phyloP scores from a whole-genome alignment of 2,113 vertebrate species.

The Archilochus colubris region DNA sequence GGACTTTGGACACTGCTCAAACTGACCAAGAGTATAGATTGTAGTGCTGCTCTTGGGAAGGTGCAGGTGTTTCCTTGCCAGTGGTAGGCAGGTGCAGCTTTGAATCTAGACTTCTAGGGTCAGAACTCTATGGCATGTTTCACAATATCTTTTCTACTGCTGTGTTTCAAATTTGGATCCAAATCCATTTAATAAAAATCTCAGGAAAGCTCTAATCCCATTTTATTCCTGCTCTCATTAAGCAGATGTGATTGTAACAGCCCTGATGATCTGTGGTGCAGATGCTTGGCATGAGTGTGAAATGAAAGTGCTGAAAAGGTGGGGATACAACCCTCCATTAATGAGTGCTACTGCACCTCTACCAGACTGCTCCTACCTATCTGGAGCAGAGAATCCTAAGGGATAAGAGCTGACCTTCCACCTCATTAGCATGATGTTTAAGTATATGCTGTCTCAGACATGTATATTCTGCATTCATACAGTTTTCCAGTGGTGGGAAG shows the following conservation, averaged over 20 bases:
- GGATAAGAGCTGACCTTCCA: neutral
- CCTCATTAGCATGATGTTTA: neutral
- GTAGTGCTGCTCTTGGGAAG: neutral
- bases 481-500: neutral
- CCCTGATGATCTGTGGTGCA: neutral
- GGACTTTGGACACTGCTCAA: neutral
- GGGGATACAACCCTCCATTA: neutral
- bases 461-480: neutral
- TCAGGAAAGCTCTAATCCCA: neutral
- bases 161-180: neutral
- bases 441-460: neutral
- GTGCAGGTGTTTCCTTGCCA: neutral
- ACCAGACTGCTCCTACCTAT: constrained; percentile 4
- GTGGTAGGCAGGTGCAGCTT: neutral
- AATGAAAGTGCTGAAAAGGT: neutral
- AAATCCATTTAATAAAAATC: neutral
- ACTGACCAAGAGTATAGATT: neutral
- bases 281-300: neutral
- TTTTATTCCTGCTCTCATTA: neutral
- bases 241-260: neutral
- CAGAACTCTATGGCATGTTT: neutral
- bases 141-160: neutral
- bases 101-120: neutral
- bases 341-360: neutral
- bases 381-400: neutral